Conservation (phyloP, 2,797 vertebrate genomes). For the Mallotus villosus region DNA sequence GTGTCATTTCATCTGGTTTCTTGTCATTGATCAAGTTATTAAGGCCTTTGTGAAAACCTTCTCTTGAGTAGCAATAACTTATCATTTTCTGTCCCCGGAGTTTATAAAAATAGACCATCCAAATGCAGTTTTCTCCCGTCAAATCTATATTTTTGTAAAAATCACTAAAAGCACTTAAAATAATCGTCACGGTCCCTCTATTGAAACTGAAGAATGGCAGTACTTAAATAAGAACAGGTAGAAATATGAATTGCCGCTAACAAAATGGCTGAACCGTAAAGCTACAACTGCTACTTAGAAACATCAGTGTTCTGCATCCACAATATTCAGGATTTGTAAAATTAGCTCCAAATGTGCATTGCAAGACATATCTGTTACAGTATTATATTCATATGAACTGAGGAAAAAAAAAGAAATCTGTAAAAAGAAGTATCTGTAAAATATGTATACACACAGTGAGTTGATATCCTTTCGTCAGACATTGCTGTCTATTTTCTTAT, state of each 20-base stretch:
- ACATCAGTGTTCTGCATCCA: slow-evolving; percentile 22
- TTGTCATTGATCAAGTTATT: not conserved
- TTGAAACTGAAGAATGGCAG: slow-evolving; percentile 43
- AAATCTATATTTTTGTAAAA: slow-evolving; percentile 71
- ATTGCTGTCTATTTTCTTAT: slow-evolving; percentile 68
- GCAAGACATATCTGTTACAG: slow-evolving; percentile 42
- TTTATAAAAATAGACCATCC: slow-evolving; percentile 5
- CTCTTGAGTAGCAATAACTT: slow-evolving; percentile 66
- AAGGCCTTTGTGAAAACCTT: not conserved
- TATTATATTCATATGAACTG: slow-evolving; percentile 44
- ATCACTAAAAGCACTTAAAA: slow-evolving; percentile 50
- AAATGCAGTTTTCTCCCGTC: not conserved
- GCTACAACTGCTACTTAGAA: slow-evolving; percentile 46
- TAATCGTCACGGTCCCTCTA: slow-evolving; percentile 22
- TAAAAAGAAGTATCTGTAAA: slow-evolving; percentile 18
- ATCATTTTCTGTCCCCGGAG: slow-evolving; percentile 37
- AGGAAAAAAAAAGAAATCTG: slow-evolving; percentile 26
- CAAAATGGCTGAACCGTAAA: slow-evolving; percentile 22
- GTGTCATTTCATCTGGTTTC: not conserved
- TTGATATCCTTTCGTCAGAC: slow-evolving; percentile 44
- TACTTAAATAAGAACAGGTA: slow-evolving; percentile 52
- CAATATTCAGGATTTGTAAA: slow-evolving; percentile 44
- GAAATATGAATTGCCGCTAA: slow-evolving; percentile 37
- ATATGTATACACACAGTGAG: slow-evolving; percentile 55
- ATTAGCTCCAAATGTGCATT: slow-evolving; percentile 44